Conservation (phyloP, 2,888 invertebrate genomes). For the Oligia strigilis region DNA sequence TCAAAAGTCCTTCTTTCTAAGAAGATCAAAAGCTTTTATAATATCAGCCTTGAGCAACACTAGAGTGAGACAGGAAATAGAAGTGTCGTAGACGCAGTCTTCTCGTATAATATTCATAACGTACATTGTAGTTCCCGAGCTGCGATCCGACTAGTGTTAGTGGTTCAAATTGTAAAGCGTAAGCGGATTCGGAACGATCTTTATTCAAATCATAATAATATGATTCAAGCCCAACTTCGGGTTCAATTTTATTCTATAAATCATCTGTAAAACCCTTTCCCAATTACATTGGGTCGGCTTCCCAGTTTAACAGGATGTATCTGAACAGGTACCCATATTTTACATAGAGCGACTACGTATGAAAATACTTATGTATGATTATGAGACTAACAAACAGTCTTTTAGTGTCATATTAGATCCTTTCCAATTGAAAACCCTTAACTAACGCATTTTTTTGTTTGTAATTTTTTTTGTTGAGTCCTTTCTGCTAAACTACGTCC, state of each 20-base stretch:
- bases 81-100: slow-evolving; percentile 53
- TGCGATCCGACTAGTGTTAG: slow-evolving; percentile 9
- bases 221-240: not conserved
- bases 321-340: not conserved
- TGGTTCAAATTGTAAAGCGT: slow-evolving; percentile 4
- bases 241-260: not conserved
- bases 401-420: not conserved
- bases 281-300: too few species aligned
- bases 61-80: slow-evolving; percentile 21
- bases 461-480: too few species aligned
- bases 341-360: not conserved
- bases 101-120: slow-evolving; percentile 68
- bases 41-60: slow-evolving; percentile 2
- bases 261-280: not conserved
- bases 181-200: not conserved
- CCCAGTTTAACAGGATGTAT: not conserved
- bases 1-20: not conserved
- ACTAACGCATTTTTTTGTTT: too few species aligned
- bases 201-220: not conserved
- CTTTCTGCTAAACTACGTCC: too few species aligned
- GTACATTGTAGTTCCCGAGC: slow-evolving; percentile 58
- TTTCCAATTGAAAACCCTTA: not conserved
- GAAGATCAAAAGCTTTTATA: not conserved
- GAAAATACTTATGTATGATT: not conserved
- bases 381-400: too few species aligned